Base-by-base conservation (phyloP, 2,797 vertebrate species). In the Phoxinus dragarum region DNA sequence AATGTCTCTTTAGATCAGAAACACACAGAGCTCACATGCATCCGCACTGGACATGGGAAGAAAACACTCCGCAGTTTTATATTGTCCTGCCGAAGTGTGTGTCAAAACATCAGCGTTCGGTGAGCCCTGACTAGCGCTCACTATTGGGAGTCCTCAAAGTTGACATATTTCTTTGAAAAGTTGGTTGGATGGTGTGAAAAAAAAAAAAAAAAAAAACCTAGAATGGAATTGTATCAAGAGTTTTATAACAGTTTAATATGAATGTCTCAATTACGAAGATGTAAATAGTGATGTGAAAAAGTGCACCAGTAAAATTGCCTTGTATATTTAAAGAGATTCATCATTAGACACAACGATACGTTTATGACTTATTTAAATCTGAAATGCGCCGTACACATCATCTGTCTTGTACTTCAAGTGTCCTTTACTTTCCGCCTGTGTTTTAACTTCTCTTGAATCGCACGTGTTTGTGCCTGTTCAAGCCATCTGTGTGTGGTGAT, bases 31-130 rank as follows among this genome's bases (percentile, higher is more conserved):
- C 87, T 89, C 87, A 76, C 82, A 77, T 66, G n/a, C 47, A 82
- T 89, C 72, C 66, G 86, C 86, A 87, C 86, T 88, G 82, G 34
- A 72, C 86, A 88, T 80, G 75, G 21, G 49, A 77, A 69, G 54
- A 72, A 75, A 66, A 72, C 85, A 88, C 88, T 89, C 89, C 94
- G 92, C 92, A 94, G 93, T 94, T 93, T 89, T 93, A 27, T 27
- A 27, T 27, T 94, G 93, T 93, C 92, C 69, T 76, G 86, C 88
- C 81, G 31, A 54, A 82, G 73, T 95, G 91, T 95, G 95, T 94
- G 93, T 93, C 92, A 92, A 90, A 93, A 92, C 90, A 92, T 91
- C 93, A 92, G 91, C 90, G 90, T 89, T 84, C 83, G 56, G 91
- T 93, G 94, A 94, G 93, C 86, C 84, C 87, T 79, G 52, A 40